phyloP scores from a whole-genome alignment of 2,113 vertebrate species.

The Scomber scombrus region DNA sequence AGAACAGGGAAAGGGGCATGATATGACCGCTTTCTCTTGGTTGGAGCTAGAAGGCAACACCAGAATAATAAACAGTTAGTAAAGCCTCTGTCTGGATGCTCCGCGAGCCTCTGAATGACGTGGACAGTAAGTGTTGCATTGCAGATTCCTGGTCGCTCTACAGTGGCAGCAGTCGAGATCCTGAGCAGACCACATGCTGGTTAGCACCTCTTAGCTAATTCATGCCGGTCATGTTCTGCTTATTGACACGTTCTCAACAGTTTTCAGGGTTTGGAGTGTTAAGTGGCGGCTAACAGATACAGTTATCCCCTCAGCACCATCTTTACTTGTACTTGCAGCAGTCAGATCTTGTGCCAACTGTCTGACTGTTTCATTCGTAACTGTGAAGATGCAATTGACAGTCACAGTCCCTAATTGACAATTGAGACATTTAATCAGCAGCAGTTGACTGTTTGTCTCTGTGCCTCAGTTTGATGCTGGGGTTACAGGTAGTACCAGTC shows the following conservation, averaged over 20 bases:
- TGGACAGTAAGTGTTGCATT: conserved; percentile 32
- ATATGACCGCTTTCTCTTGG: too few species aligned
- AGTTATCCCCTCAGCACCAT: not conserved
- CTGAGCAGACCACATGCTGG: conserved; percentile 13
- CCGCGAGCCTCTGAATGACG: not conserved
- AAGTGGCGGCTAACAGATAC: not conserved
- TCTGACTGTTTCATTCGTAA: not conserved
- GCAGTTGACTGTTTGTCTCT: conserved; percentile 1
- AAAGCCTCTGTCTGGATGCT: conserved; percentile 14
- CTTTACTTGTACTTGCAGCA: not conserved
- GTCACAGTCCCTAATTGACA: conserved; percentile 42
- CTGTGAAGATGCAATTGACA: conserved; percentile 22
- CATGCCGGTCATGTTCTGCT: conserved; percentile 25
- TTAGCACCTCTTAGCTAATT: conserved; percentile 26
- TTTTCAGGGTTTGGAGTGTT: not conserved
- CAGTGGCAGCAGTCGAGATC: not conserved
- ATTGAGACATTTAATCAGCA: conserved; percentile 15
- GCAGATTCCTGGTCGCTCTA: not conserved
- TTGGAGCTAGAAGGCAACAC: too few species aligned
- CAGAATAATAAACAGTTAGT: not conserved
- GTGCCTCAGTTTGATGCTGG: not conserved
- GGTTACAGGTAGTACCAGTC: not conserved
- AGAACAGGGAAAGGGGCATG: too few species aligned
- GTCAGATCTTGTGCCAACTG: not conserved
- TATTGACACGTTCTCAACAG: not conserved